These are phyloP conservation scores for Drosophila aff. DNA, from an alignment of 1,140 invertebrate genomes.

Conservation along the genomic window DNA sequence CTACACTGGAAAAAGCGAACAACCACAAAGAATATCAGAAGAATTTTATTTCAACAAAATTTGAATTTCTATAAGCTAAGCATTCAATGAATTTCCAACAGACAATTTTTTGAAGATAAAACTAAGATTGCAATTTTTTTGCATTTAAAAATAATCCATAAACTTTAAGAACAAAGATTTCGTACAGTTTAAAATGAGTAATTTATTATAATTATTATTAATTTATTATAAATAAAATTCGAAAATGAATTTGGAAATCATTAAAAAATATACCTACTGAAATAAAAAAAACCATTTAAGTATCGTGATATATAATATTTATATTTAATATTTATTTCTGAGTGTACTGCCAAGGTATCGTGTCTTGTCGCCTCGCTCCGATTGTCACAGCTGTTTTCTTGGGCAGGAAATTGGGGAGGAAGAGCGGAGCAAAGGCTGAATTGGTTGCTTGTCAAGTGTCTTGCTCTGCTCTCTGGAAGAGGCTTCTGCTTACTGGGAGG, in stretches of 20 bases:
- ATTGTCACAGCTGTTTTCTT: constrained; percentile 69
- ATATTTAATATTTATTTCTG: not conserved
- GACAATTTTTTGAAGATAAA: too few species aligned
- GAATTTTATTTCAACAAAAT: too few species aligned
- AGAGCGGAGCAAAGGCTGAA: not conserved
- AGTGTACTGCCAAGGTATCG: constrained; percentile 23
- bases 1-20: constrained; percentile 1
- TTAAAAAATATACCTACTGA: not conserved
- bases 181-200: not conserved
- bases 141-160: not conserved
- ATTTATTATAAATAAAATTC: not conserved
- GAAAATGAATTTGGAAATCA: not conserved
- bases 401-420: not conserved
- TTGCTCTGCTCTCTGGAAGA: constrained; percentile 16
- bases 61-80: too few species aligned
- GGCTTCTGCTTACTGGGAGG: constrained; percentile 49
- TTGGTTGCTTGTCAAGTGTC: constrained; percentile 58
- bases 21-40: not conserved
- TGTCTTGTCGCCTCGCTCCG: constrained; percentile 33
- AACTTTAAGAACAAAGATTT: not conserved
- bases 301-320: too few species aligned
- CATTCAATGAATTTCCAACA: not conserved
- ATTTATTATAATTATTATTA: too few species aligned
- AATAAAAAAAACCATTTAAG: not conserved
- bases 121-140: not conserved